Conservation (phyloP, 2,797 vertebrate species). For the Diglossa cyanea region DNA sequence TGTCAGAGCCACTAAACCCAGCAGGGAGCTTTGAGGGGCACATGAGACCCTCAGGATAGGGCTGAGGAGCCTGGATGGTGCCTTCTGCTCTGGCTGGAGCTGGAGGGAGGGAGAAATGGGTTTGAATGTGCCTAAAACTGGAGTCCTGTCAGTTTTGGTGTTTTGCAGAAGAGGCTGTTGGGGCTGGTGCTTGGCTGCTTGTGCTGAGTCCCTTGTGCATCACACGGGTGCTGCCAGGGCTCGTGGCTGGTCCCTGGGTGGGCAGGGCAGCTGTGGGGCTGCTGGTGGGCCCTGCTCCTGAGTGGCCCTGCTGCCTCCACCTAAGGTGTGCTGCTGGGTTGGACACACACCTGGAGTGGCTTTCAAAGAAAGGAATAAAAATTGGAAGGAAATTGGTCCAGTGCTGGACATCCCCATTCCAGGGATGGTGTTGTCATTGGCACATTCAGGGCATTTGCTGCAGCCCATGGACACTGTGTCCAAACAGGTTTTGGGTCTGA, state of each 20-base stretch:
- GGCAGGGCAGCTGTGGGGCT: neutral
- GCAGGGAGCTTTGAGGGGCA: neutral
- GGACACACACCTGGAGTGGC: neutral
- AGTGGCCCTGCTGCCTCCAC: neutral
- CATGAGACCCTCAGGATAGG: fast-evolving
- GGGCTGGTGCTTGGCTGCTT: neutral
- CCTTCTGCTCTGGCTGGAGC: neutral
- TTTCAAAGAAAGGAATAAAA: fast-evolving
- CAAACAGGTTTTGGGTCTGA: neutral
- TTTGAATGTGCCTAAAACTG: neutral
- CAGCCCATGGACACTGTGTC: fast-evolving
- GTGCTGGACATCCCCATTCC: neutral
- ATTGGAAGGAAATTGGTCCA: neutral
- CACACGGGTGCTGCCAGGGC: fast-evolving
- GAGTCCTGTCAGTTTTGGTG: neutral
- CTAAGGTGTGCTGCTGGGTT: neutral
- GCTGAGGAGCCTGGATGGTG: neutral
- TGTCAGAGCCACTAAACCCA: neutral
- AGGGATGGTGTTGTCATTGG: fast-evolving
- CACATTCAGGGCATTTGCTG: neutral
- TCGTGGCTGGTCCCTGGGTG: fast-evolving
- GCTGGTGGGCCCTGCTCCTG: neutral
- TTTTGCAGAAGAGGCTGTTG: neutral
- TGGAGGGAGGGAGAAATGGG: neutral
- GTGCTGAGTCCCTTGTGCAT: fast-evolving